Conservation (phyloP, 92 coral and sea anemone species). For the Heliopora coerulea region DNA sequence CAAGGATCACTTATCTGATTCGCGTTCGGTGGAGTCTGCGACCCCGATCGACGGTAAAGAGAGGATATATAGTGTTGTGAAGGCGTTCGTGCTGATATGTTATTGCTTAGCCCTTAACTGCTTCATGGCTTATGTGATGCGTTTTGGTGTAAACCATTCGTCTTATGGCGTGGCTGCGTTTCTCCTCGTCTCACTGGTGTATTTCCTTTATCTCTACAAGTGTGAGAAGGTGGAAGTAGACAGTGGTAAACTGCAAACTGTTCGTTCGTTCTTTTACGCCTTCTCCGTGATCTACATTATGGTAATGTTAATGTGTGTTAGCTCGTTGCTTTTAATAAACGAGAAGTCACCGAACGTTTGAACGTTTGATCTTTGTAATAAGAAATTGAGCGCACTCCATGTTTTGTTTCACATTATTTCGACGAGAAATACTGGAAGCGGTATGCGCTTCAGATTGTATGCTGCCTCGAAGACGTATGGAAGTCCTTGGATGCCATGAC, state of each 20-base stretch:
- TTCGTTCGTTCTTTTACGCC: conserved; percentile 30
- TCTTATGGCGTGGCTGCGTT: conserved; percentile 6
- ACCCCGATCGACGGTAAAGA: conserved; percentile 9
- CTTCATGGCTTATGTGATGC: conserved; percentile 34
- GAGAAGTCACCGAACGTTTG: not conserved
- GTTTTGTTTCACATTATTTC: too few relatives aligned
- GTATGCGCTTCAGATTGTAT: too few relatives aligned
- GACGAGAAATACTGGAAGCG: too few relatives aligned
- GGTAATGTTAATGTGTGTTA: conserved; percentile 30
- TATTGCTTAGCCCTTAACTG: conserved; percentile 34
- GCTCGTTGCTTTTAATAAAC: not conserved
- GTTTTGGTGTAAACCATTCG: conserved; percentile 13
- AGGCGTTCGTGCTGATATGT: conserved; percentile 31
- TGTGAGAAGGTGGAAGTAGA: conserved; percentile 36
- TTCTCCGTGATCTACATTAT: conserved; percentile 20
- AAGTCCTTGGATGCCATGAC: too few relatives aligned
- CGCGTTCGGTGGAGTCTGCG: not conserved
- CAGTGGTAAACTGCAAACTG: conserved; percentile 8
- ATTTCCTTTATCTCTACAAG: conserved; percentile 8
- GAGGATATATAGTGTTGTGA: conserved; percentile 3
- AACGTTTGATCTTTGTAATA: not conserved
- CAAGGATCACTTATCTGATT: conserved; percentile 18
- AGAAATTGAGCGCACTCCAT: too few relatives aligned
- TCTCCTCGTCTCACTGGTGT: conserved; percentile 8
- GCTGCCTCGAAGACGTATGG: too few relatives aligned